Evolutionary conservation across 2,888 invertebrate genomes (phyloP).

Genomic region (Dexiosoma caninum): DNA sequence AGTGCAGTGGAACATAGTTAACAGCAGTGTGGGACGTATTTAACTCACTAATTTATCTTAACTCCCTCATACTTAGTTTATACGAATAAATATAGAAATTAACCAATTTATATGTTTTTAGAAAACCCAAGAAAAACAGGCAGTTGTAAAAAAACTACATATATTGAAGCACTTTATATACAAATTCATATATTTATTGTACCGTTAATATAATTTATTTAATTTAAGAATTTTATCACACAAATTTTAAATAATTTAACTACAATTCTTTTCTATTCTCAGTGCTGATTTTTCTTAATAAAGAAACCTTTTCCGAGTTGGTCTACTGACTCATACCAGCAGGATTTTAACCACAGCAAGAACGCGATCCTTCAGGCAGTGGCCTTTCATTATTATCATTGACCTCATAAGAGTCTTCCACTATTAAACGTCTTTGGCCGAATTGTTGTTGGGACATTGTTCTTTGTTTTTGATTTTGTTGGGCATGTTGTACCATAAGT

Average conservation of each 20-base stretch:
- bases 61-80: too few species aligned
- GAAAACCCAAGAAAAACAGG: too few species aligned
- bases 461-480: constrained; percentile 67
- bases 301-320: not conserved
- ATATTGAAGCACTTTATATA: constrained; percentile 4
- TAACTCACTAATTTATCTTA: too few species aligned
- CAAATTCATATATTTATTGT: not conserved
- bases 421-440: constrained; percentile 65
- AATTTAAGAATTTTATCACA: constrained; percentile 50
- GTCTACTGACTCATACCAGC: not conserved
- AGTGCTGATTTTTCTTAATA: not conserved
- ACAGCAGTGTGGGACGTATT: too few species aligned
- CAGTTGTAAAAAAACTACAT: too few species aligned
- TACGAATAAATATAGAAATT: constrained; percentile 6
- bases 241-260: constrained; percentile 50
- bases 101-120: constrained; percentile 28
- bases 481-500: constrained; percentile 80
- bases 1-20: too few species aligned
- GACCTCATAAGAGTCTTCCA: constrained; percentile 64
- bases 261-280: constrained; percentile 5
- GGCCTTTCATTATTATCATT: constrained; percentile 58
- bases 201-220: not conserved
- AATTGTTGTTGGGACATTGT: constrained; percentile 65
- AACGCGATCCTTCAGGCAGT: constrained; percentile 58
- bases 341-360: constrained; percentile 55